Evolutionary conservation across 2,113 vertebrate genomes (phyloP).

Genomic region (Coptodon rendalli): DNA sequence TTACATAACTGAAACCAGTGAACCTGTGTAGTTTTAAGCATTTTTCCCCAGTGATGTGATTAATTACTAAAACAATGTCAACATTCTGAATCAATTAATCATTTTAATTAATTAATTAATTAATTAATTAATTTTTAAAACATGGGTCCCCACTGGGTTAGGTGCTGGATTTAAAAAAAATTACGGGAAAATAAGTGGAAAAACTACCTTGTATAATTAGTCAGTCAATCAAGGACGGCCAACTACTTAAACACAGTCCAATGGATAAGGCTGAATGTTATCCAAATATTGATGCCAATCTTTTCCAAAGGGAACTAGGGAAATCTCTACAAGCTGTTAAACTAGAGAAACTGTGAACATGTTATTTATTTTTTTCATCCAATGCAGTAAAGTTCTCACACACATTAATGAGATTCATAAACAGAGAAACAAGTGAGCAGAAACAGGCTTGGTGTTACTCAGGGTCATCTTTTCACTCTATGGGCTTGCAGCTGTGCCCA

Average conservation of each 20-base stretch:
- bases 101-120: accelerated
- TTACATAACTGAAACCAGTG: neutral
- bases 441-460: neutral
- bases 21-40: neutral
- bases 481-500: neutral
- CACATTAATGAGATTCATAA: neutral
- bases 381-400: neutral
- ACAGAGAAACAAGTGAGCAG: neutral
- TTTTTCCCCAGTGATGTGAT: neutral
- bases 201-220: neutral
- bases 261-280: neutral
- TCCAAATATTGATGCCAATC: neutral
- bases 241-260: neutral
- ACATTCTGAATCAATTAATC: neutral
- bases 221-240: neutral
- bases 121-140: neutral
- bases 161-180: neutral
- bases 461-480: neutral
- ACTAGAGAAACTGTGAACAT: neutral
- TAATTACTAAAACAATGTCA: neutral
- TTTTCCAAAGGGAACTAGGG: neutral
- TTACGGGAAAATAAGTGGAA: neutral
- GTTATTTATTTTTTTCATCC: neutral
- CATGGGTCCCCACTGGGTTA: neutral
- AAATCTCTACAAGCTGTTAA: neutral